Evolutionary conservation across 64 coral and sea anemone genomes (phyloP), one percentile per base, ranked within the genome.

Genomic region (Stichodactyla mertensii): DNA sequence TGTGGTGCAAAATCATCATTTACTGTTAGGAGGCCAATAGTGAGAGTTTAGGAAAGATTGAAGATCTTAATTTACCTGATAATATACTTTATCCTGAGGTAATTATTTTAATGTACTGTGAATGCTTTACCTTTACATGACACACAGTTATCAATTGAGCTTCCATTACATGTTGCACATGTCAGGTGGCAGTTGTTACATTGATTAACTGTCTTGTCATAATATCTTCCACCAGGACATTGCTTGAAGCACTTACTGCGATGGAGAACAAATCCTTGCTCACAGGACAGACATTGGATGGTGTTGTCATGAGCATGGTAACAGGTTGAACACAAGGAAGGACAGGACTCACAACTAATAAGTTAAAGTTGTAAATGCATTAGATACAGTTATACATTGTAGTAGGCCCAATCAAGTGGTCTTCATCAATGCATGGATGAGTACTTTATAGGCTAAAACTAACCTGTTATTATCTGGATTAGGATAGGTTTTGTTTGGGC

Each of bases 211-310:
- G 83, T 55, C 61, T 80, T 71, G 55, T 90, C 74, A 45, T 67
- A 56, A 81, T 92, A 95, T n/a, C 79, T 92, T 11, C 93, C 90
- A 55, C 7, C 61, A 55, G 97, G 97, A 84, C 97, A 99, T 4
- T 85, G 23, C 28, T 71, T 77, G 60, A 93, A 31, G 59, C 92
- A 96, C 51, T 71, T 22, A 23, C 91, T 90, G 6, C 86, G 77
- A 59, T 52, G 27, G 10, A 90, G 82, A 85, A 86, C 82, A 36
- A 85, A 89, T 11, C 87, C 58, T 79, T 74, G 71, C 19, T 77
- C 66, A 84, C 94, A 96, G 7, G 85, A 93, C 36, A 96, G 85
- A 51, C 94, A 96, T 2, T 90, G 79, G 24, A 82, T 64, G 4
- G 31, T 71, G 5, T 53, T 58, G 10, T 14, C 69, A 74, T 10